Percentiles rank a stretch among this genome's conserved stretches.
Evolutionary conservation across 2,113 vertebrate genomes (phyloP).

Genomic region (Nothoprocta pentlandii): DNA sequence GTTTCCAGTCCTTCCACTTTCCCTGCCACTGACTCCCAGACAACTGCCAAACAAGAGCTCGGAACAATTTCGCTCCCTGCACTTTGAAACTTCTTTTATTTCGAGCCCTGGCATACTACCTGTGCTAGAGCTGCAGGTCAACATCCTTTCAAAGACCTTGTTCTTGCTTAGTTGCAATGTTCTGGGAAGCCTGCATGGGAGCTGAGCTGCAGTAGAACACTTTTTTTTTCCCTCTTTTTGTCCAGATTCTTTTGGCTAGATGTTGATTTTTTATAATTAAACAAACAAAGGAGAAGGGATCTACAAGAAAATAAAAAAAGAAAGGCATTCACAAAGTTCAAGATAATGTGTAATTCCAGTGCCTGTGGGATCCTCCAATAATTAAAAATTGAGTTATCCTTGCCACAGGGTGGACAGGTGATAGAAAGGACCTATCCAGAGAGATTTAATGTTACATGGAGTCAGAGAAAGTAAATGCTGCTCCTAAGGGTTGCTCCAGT

Average conservation of each 20-base stretch:
- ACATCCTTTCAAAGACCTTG: neutral
- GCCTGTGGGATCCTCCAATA: neutral
- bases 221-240: neutral
- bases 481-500: neutral
- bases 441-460: neutral
- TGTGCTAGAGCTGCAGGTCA: neutral
- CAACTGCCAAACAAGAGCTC: neutral
- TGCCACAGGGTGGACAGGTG: neutral
- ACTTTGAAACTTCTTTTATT: neutral
- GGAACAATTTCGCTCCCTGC: neutral
- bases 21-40: neutral
- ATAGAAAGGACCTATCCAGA: neutral
- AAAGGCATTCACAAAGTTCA: neutral
- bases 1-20: constrained; percentile 5
- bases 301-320: neutral
- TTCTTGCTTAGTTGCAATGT: neutral
- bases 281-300: neutral
- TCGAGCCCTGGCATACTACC: too few relatives aligned
- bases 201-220: neutral
- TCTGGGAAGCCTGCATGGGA: neutral
- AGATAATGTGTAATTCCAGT: fast-evolving
- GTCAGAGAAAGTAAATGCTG: fast-evolving
- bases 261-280: neutral
- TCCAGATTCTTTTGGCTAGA: neutral
- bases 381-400: neutral